A percentile compares a stretch with the other conserved stretches of the same genome.
Conservation (phyloP, 1,140 invertebrate species). For the Geopemphigus sp. region DNA sequence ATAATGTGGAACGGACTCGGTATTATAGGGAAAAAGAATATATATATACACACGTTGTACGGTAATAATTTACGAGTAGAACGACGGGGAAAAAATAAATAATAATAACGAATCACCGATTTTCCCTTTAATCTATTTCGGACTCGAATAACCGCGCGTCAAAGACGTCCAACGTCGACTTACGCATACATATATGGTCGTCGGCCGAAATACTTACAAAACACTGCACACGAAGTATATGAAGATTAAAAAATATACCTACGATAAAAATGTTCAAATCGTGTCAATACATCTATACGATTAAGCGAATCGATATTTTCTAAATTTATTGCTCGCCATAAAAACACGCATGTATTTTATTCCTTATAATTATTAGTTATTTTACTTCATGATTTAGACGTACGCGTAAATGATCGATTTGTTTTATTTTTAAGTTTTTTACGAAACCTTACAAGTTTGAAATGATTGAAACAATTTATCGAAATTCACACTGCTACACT, state of each 20-base stretch:
- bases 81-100: background rate
- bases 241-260: no score
- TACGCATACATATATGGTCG: background rate
- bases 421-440: no score
- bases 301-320: slow-evolving; percentile 20
- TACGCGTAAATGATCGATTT: no score
- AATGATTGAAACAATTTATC: no score
- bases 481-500: no score
- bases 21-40: background rate
- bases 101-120: slow-evolving; percentile 23
- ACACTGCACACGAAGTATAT: background rate
- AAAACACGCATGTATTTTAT: no score
- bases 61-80: slow-evolving; percentile 41
- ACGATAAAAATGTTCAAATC: background rate
- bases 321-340: background rate
- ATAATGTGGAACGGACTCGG: slow-evolving; percentile 34
- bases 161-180: slow-evolving; percentile 7
- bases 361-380: no score
- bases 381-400: no score
- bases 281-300: slow-evolving; percentile 8
- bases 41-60: background rate
- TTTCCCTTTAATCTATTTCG: slow-evolving; percentile 33
- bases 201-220: background rate
- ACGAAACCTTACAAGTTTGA: no score
- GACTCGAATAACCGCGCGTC: background rate